Conservation (phyloP, 2,888 invertebrate genomes). For the Dryococelus australis region DNA sequence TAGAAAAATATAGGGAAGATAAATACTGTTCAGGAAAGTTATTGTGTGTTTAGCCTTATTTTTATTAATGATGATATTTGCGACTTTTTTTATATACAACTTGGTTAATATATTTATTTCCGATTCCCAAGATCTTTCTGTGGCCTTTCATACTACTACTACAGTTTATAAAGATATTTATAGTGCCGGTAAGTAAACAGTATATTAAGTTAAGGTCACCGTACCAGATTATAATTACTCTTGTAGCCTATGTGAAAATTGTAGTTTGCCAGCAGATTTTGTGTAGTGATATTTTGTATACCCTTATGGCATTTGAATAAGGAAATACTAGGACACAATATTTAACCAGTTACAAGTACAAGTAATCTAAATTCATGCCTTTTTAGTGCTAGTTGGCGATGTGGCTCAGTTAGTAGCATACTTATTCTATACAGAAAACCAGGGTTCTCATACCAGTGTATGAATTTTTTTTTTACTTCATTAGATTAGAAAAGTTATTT, state of each 20-base stretch:
- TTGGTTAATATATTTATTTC: background rate
- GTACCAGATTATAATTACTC: background rate
- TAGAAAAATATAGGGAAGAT: too few relatives aligned
- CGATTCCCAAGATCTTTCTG: background rate
- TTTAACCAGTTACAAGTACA: too few relatives aligned
- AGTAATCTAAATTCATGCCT: background rate
- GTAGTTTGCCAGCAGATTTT: background rate
- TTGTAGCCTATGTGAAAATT: background rate
- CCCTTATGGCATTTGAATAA: background rate
- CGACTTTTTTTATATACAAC: background rate
- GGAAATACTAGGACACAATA: background rate
- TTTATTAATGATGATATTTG: background rate
- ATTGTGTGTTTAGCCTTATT: background rate
- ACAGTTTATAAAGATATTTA: background rate
- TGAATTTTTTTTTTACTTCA: background rate
- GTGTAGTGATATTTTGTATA: too few relatives aligned
- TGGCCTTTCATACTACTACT: background rate
- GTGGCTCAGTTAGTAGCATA: background rate
- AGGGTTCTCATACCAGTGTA: background rate
- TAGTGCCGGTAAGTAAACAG: background rate
- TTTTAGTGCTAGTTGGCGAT: background rate
- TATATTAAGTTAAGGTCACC: background rate
- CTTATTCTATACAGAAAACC: background rate
- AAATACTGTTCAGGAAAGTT: background rate
- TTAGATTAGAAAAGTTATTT: too few relatives aligned